Percentiles rank a stretch among this genome's conserved stretches.
Evolutionary conservation across 2,888 invertebrate genomes (phyloP).

Genomic region (Timema cristinae): DNA sequence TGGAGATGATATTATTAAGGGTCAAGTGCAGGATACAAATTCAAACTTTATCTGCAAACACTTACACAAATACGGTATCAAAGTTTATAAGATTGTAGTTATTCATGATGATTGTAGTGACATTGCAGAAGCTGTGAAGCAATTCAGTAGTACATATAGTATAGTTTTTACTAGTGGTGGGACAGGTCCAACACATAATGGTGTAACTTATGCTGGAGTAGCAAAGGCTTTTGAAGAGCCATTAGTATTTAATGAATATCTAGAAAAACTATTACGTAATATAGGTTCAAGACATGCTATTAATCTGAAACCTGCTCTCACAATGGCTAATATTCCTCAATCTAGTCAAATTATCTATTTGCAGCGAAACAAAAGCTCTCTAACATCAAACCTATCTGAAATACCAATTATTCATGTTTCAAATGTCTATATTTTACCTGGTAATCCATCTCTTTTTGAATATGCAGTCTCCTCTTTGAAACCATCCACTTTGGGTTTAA

Average conservation of each 20-base stretch:
- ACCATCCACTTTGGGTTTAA: constrained; percentile 38
- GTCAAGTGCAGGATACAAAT: constrained; percentile 59
- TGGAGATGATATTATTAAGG: constrained; percentile 66
- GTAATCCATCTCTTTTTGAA: constrained; percentile 52
- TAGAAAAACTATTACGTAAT: constrained; percentile 38
- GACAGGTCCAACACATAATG: constrained; percentile 67
- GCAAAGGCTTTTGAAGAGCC: constrained; percentile 44
- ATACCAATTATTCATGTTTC: constrained; percentile 41
- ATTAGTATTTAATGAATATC: constrained; percentile 39
- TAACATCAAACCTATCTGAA: constrained; percentile 31
- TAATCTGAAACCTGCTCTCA: constrained; percentile 37
- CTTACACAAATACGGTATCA: constrained; percentile 51
- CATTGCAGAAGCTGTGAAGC: constrained; percentile 52
- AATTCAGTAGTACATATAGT: constrained; percentile 47
- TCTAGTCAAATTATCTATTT: constrained; percentile 48
- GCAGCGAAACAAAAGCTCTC: constrained; percentile 40
- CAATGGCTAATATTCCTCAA: constrained; percentile 42
- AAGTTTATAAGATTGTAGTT: constrained; percentile 52
- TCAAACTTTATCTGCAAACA: constrained; percentile 52
- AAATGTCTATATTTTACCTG: constrained; percentile 61
- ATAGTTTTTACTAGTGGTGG: constrained; percentile 61
- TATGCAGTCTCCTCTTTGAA: constrained; percentile 32
- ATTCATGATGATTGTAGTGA: constrained; percentile 54
- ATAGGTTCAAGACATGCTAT: constrained; percentile 34
- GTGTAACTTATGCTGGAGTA: constrained; percentile 60